Conservation (phyloP, 1,140 invertebrate species). For the Hydropsyche tenuis region DNA sequence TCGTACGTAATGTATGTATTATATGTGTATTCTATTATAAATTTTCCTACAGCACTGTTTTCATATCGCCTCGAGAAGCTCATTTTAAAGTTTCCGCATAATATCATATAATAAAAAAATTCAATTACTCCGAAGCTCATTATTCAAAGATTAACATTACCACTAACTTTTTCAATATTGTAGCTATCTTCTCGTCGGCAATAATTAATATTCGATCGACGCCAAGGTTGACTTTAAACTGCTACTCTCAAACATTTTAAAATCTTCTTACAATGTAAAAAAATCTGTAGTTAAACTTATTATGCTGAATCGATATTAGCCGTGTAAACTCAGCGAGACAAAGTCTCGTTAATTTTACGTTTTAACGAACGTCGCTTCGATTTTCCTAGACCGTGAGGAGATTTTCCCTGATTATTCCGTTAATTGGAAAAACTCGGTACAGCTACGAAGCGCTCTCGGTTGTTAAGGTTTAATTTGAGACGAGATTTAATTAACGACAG, state of each 20-base stretch:
- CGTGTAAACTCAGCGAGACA: too few relatives aligned
- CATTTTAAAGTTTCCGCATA: neutral
- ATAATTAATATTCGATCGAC: too few relatives aligned
- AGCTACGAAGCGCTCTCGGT: neutral
- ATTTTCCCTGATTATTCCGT: slow-evolving; percentile 12
- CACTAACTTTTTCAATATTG: neutral
- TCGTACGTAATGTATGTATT: neutral
- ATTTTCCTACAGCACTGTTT: neutral
- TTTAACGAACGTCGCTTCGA: slow-evolving; percentile 3
- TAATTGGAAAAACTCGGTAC: slow-evolving; percentile 12
- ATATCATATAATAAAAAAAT: neutral
- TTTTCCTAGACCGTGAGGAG: neutral
- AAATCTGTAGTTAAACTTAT: too few relatives aligned
- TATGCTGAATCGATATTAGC: too few relatives aligned
- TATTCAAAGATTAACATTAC: neutral
- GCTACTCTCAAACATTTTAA: too few relatives aligned
- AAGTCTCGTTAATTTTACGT: neutral
- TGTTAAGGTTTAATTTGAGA: slow-evolving; percentile 4
- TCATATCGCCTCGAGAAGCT: neutral
- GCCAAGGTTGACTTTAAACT: too few relatives aligned
- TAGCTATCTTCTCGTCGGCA: too few relatives aligned
- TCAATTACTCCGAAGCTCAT: neutral
- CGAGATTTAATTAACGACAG: neutral
- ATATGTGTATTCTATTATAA: neutral
- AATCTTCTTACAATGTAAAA: too few relatives aligned